These are phyloP conservation scores for Coturnix japonica DNA, from an alignment of 2,113 vertebrate species.

Conservation along the genomic window DNA sequence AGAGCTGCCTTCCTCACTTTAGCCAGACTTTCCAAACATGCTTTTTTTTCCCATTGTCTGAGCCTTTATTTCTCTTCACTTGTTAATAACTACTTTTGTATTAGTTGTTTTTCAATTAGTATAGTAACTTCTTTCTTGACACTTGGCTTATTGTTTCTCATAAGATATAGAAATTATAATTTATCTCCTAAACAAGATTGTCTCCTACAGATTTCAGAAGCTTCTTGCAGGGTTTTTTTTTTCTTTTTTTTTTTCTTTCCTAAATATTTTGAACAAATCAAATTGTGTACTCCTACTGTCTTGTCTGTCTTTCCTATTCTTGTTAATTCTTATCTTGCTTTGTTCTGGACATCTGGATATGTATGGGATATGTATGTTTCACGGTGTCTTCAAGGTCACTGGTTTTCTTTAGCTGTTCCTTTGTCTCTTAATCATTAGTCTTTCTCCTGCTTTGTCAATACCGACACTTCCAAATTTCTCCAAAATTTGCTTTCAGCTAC, in stretches of 20 bases:
- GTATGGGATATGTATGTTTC: not conserved
- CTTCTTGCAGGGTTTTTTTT: not conserved
- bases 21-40: not conserved
- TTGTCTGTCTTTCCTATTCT: not conserved
- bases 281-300: not conserved
- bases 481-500: not conserved
- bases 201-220: not conserved
- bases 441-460: not conserved
- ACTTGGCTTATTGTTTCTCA: not conserved
- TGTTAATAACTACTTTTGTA: not conserved
- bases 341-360: not conserved
- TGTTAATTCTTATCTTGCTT: not conserved
- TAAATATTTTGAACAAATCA: not conserved
- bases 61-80: not conserved
- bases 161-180: not conserved
- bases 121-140: not conserved
- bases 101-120: not conserved
- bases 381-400: not conserved
- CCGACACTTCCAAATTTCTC: not conserved
- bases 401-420: not conserved
- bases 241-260: not conserved
- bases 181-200: not conserved
- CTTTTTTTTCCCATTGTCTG: not conserved
- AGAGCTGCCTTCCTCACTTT: not conserved
- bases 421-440: not conserved